Base-by-base conservation (phyloP, 2,888 invertebrate genomes). In the Drosophila niveifrons region DNA sequence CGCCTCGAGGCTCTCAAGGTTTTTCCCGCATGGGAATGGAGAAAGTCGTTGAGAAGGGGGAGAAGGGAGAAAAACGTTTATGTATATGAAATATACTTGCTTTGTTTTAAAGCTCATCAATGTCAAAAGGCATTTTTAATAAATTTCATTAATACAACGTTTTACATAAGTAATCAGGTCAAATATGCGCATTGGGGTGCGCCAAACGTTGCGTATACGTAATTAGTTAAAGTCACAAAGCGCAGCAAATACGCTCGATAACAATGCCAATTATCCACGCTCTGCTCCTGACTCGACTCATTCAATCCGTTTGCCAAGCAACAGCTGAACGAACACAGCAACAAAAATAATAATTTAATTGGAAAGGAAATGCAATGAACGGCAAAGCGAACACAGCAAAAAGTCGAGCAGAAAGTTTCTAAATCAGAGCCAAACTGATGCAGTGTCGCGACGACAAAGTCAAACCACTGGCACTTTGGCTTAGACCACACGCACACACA, bases 101-200 rank as follows among this genome's bases (percentile, higher is more conserved):
- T 56, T 72, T 66, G 17, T 70, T 62, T 82, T 76, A 68, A 80
- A 64, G 78, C 83, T 57, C 80, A 52, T 66, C 85, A 75, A 82
- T 87, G 88, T 68, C 82, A 68, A 71, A 84, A 58, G 58, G 82
- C 79, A 82, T 79, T 76, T 82, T 88, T 76, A 85, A 82, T 82
- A 82, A 71, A 76, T 82, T 82, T 65, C 41, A 65, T 73, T 69
- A 55, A 51, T 62, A 43, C 18, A 43, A 41, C 56, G 46, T 41
- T 13, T 34, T 48, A 61, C 57, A 61, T 51, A 58, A 63, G 64
- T 72, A 76, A 85, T 79, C 67, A 62, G 79, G 56, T 66, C 58
- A 58, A 66, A 68, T 31, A 31, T 39, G 46, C 58, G 48, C 58
- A 31, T 23, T 13, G 28, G 29, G 6, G 47, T 9, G 23, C n/a